Base-by-base conservation (phyloP, 2,113 vertebrate species). In the Symphodus melops region DNA sequence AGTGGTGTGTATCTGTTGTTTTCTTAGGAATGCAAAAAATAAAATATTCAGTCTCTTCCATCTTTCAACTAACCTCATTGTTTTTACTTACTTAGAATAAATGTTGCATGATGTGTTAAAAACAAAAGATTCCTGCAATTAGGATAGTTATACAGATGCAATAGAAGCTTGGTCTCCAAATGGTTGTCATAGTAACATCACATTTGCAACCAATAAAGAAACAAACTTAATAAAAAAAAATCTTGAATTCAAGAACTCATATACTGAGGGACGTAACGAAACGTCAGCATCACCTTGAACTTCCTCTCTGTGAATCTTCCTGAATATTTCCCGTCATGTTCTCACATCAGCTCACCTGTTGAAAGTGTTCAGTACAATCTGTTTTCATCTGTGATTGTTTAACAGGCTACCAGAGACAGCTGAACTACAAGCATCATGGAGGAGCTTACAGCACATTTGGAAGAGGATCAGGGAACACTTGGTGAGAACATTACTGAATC, bases 381-480 rank as follows among this genome's bases (percentile, higher is more conserved):
- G 6, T 19, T 1, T n/a, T n/a, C 8, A 51, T 71, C 56, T 33
- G 28, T 33, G 28, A 33, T 33, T 33, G 28, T 63, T 25, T 3
- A 6, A 28, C 81, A 98, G 97, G 96, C 14, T 97, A 97, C 82
- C 96, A 98, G 89, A 91, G 82, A 53, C 94, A 98, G 16, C 91
- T 97, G 37, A 95, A 92, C 78, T 98, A 97, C 86, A 96, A 94
- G 66, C 94, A 96, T 16, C 0, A 0, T 0, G 88, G 94, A 0
- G 96, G 96, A 0, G 94, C 95, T 12, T 98, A 95, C 54, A 97
- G 96, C 64, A 95, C 96, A 19, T 98, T 98, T 86, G 95, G 95
- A 59, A 58, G 90, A 5, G 91, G 92, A 70, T 10, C 55, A 0
- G 95, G 93, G 12, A 98, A 96, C 56, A 97, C 96, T 16, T 98